A percentile compares a stretch with the other conserved stretches of the same genome.
Conservation (phyloP, 2,113 vertebrate species). For the Vireo altiloquus region DNA sequence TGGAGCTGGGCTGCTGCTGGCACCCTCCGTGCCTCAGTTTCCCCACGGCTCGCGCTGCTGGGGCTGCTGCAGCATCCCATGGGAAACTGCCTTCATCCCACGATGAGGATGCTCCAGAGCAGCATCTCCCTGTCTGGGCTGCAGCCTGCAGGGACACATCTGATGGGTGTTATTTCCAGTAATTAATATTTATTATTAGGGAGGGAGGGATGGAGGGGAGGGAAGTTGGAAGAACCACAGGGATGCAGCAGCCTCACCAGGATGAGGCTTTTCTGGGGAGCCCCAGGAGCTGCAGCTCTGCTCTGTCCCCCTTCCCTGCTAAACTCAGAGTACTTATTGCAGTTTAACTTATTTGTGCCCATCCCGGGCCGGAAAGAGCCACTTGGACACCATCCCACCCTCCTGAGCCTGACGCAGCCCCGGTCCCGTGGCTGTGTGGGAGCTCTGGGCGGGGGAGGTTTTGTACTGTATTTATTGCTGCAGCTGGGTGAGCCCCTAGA, state of each 20-base stretch:
- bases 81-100: neutral
- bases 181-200: slow-evolving; percentile 17
- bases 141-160: neutral
- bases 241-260: neutral
- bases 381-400: neutral
- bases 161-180: neutral
- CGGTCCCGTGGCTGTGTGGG: neutral
- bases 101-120: neutral
- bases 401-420: neutral
- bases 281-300: neutral
- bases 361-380: neutral
- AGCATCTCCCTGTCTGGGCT: neutral
- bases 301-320: neutral
- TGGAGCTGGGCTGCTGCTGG: neutral
- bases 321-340: neutral
- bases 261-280: neutral
- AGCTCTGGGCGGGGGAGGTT: neutral
- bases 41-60: neutral
- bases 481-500: neutral
- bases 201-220: neutral
- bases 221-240: rapidly evolving
- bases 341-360: slow-evolving; percentile 8
- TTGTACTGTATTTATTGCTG: slow-evolving; percentile 43
- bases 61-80: neutral
- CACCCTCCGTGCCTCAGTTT: neutral